A percentile compares a stretch with the other conserved stretches of the same genome.
phyloP scores from a whole-genome alignment of 2,797 vertebrate species.

The Scolopax bukidnonensis region DNA sequence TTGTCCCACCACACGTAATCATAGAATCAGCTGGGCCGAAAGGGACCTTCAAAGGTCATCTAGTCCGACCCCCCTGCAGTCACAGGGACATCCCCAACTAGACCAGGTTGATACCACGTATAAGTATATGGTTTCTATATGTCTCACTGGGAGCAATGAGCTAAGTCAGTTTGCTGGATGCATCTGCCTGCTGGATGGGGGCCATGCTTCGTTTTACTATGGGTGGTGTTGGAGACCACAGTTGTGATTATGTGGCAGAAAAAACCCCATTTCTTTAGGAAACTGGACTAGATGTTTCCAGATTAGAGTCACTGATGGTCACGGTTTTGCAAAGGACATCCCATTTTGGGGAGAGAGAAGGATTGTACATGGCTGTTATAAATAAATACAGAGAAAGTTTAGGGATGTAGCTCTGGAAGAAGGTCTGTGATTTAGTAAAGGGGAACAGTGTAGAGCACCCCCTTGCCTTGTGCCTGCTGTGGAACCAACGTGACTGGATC shows the following conservation, averaged over 20 bases:
- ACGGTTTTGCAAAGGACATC: background rate
- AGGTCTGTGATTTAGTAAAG: background rate
- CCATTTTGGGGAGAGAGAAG: background rate
- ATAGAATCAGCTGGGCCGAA: no score
- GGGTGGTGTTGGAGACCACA: background rate
- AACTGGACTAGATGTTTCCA: background rate
- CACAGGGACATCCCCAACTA: no score
- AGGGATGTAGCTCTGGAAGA: background rate
- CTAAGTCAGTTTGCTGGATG: background rate
- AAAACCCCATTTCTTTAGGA: background rate
- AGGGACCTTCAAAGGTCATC: no score
- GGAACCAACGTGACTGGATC: background rate
- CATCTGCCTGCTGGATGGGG: background rate
- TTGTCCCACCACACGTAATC: background rate
- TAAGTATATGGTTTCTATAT: background rate
- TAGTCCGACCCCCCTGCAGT: no score
- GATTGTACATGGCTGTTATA: background rate
- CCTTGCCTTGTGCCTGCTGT: background rate
- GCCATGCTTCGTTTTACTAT: fast-evolving
- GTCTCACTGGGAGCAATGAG: background rate
- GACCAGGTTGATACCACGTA: background rate
- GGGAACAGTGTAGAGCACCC: fast-evolving
- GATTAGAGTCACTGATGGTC: background rate
- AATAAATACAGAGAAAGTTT: background rate
- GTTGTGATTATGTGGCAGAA: background rate